Evolutionary conservation across 2,888 invertebrate species (phyloP), one percentile per base, ranked within the genome.

Genomic region (Mycalesis mineus): DNA sequence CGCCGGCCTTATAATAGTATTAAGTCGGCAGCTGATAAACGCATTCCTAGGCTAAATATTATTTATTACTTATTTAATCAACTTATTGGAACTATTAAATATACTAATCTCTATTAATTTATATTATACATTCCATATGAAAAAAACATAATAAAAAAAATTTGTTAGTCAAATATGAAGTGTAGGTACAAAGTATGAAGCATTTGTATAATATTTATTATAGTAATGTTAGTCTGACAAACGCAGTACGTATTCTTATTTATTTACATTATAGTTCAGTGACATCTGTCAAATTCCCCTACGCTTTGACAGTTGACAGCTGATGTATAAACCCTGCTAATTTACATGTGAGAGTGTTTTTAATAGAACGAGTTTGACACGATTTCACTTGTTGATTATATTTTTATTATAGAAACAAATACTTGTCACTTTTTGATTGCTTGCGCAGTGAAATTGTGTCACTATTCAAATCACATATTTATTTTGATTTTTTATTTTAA

Each of bases 141-240:
- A 61, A 66, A n/a, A n/a, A n/a, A n/a, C n/a, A n/a, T 22, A 22
- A 22, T 22, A 4, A 22, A 22, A 22, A 22, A 4, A 22, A 22
- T 22, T 22, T 69, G 68, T 68, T 66, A 66, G 67, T 64, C 65
- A 52, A 55, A 52, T 65, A 47, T 58, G 42, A 51, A 40, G 11
- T 42, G 65, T 75, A 60, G 57, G 83, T 83, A 82, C 83, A 83
- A 83, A 82, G 64, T 71, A 65, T 65, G 58, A 9, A 70, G 79
- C 81, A 82, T 82, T 81, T 81, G 74, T 68, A 58, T 55, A 50
- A 22, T 49, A 47, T 50, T 51, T 55, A 39, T 58, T 51, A 60
- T 63, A 68, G 61, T 62, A 64, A 14, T 8, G 11, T 15, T 67
- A 69, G 69, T 83, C 80, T 83, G 84, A 82, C 83, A 76, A 78